Base-by-base conservation (phyloP, 2,113 vertebrate species). In the Lathamus discolor region DNA sequence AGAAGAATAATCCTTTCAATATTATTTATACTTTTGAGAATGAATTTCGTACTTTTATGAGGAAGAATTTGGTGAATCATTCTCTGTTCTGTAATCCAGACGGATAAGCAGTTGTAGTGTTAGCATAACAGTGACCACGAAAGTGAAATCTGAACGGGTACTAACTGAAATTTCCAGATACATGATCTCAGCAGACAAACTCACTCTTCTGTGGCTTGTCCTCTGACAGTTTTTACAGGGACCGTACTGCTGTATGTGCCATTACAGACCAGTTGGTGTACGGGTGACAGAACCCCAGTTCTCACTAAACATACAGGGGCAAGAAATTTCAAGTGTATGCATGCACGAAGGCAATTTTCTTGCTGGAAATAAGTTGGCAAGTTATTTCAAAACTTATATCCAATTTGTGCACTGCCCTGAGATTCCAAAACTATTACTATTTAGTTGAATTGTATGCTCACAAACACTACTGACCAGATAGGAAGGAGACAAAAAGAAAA, bases 91-190 rank as follows among this genome's bases (percentile, higher is more conserved):
- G n/a, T 48, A 91, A 88, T 44, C 24, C n/a, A 94, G 64, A 91
- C 78, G 77, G 52, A 22, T 54, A 84, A 72, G 51, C 43, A 67
- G 27, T 84, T 76, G 44, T 51, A 64, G 17, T 25, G 17, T 55
- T 66, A 86, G 59, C 41, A 31, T 10, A 88, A 70, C 9, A 37
- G 57, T 48, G 67, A 90, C 33, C 28, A 88, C 15, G 33, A 63
- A 73, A 86, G 51, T 64, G 61, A 92, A 96, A 93, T 66, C 37
- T 11, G 3, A 92, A 93, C 70, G 77, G 83, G 64, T 77, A 75
- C 14, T 85, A 93, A 93, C 15, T 95, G 69, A 92, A 96, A 76
- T 88, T 92, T 94, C 35, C 37, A 94, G 86, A 93, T 93, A 81
- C 11, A 68, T 61, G 29, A 92, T 92, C 37, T 83, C 37, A 78